Conservation (phyloP, 2,888 invertebrate species). For the Automeris io region DNA sequence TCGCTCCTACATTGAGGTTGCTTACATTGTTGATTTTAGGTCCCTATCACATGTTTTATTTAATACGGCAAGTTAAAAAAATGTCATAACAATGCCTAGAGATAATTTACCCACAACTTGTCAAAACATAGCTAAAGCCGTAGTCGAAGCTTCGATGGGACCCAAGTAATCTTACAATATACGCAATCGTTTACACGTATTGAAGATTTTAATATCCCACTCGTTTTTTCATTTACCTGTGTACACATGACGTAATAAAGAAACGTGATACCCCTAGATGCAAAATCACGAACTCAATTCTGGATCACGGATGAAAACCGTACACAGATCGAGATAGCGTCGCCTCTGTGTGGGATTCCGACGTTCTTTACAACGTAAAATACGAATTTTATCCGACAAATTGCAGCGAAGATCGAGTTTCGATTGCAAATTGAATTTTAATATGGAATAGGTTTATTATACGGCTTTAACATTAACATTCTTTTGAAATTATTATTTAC, state of each 20-base stretch:
- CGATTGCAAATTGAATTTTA: constrained; percentile 3
- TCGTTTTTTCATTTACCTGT: constrained; percentile 5
- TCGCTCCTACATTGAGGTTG: too few species aligned
- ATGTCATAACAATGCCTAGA: too few species aligned
- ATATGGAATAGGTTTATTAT: not conserved
- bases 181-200: too few species aligned
- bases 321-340: constrained; percentile 7
- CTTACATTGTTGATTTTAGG: too few species aligned
- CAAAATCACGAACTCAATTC: constrained; percentile 21
- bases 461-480: not conserved
- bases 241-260: constrained; percentile 4
- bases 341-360: constrained; percentile 1
- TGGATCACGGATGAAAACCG: constrained; percentile 7
- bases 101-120: too few species aligned
- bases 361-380: not conserved
- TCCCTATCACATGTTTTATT: too few species aligned
- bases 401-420: constrained; percentile 5
- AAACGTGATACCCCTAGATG: constrained; percentile 12
- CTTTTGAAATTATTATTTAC: too few species aligned
- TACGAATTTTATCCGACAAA: constrained; percentile 4
- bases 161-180: too few species aligned
- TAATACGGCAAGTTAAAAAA: too few species aligned
- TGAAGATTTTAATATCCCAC: too few species aligned
- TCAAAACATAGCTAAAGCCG: too few species aligned
- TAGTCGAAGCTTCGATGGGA: too few species aligned